phyloP scores from a whole-genome alignment of 1,140 invertebrate species.

The Cepaea nemoralis region DNA sequence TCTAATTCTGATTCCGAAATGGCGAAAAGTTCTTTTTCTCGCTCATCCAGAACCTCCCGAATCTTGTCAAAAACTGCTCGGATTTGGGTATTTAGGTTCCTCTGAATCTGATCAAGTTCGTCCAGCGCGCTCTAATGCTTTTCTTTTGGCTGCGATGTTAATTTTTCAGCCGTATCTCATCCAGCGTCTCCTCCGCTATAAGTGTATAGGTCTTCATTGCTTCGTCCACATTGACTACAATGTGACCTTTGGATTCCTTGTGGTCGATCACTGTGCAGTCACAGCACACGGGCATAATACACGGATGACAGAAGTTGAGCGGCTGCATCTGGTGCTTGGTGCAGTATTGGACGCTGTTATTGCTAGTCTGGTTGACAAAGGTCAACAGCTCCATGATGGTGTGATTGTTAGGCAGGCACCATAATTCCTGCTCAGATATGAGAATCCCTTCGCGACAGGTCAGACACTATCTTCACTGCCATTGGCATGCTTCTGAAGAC shows the following conservation, averaged over 20 bases:
- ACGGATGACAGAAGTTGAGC: constrained; percentile 68
- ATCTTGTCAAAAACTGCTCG: constrained; percentile 62
- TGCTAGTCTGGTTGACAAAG: constrained; percentile 60
- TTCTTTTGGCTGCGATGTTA: constrained; percentile 52
- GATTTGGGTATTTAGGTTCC: constrained; percentile 58
- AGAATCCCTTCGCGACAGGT: constrained; percentile 94
- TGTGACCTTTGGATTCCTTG: constrained; percentile 65
- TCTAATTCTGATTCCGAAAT: constrained; percentile 62
- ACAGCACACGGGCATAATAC: constrained; percentile 66
- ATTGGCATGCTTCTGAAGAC: constrained; percentile 65
- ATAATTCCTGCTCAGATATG: constrained; percentile 76
- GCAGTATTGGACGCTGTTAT: constrained; percentile 62
- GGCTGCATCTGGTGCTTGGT: constrained; percentile 67
- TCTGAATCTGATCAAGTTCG: constrained; percentile 61
- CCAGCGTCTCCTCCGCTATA: constrained; percentile 61
- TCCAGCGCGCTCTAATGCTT: constrained; percentile 57
- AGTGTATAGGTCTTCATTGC: constrained; percentile 65
- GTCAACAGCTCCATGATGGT: constrained; percentile 62
- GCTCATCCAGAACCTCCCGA: constrained; percentile 58
- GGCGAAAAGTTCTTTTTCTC: constrained; percentile 62
- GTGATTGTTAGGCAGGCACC: constrained; percentile 64
- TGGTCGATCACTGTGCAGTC: constrained; percentile 69
- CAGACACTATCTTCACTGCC: constrained; percentile 76
- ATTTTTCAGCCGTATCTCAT: constrained; percentile 55
- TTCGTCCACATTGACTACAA: constrained; percentile 66